Percentiles rank a stretch among this genome's conserved stretches.
Evolutionary conservation across 1,140 invertebrate species (phyloP).

Genomic region (Zaprionus inermis): DNA sequence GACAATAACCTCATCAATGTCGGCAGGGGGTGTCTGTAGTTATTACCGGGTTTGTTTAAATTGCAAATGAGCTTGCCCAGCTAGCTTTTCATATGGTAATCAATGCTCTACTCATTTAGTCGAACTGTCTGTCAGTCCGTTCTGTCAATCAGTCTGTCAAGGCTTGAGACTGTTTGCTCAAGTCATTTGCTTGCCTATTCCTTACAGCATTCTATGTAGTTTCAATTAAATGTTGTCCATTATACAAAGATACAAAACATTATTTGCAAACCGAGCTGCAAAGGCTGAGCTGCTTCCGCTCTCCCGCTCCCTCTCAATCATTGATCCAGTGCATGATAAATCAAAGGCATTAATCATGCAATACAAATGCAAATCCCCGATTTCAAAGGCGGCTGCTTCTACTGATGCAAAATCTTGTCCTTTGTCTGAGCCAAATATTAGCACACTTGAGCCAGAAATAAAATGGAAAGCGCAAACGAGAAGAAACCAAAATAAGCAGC

Average conservation of each 20-base stretch:
- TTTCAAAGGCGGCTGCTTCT: constrained; percentile 14
- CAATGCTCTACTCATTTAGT: constrained; percentile 43
- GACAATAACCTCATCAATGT: constrained; percentile 71
- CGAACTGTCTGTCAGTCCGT: background rate
- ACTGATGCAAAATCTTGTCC: constrained; percentile 26
- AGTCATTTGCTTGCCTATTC: constrained; percentile 42
- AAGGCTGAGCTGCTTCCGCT: background rate
- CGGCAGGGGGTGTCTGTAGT: constrained; percentile 17
- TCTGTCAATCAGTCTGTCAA: constrained; percentile 26
- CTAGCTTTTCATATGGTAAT: constrained; percentile 51
- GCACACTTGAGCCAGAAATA: constrained; percentile 43
- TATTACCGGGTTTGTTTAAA: constrained; percentile 43
- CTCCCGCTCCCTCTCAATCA: constrained; percentile 20
- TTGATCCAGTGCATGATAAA: constrained; percentile 52
- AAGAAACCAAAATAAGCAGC: constrained; percentile 21
- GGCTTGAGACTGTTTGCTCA: constrained; percentile 55
- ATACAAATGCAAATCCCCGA: constrained; percentile 33
- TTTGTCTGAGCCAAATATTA: constrained; percentile 48
- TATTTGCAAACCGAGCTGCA: constrained; percentile 26
- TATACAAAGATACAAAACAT: constrained; percentile 50
- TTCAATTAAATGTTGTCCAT: constrained; percentile 66
- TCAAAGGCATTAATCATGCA: constrained; percentile 55
- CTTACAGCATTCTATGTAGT: constrained; percentile 26
- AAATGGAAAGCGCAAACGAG: constrained; percentile 5
- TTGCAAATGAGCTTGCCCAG: constrained; percentile 51